Conservation (phyloP, 2,113 vertebrate species). For the Perognathus longimembris region DNA sequence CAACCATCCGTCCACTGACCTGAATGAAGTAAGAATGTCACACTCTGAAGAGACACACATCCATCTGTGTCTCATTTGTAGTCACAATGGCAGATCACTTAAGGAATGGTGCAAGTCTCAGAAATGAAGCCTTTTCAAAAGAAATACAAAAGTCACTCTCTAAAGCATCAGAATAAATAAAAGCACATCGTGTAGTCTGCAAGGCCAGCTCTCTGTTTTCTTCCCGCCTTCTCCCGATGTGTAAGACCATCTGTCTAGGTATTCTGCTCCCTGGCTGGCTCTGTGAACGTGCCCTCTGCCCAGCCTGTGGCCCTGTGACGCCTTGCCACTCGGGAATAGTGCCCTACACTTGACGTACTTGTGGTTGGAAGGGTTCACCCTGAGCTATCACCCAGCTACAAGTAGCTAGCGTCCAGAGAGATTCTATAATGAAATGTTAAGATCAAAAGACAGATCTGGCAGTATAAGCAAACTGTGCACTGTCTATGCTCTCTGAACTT, state of each 20-base stretch:
- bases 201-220: background rate
- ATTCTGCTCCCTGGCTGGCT: background rate
- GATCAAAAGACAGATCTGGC: background rate
- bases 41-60: background rate
- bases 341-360: background rate
- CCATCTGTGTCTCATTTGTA: conserved; percentile 41
- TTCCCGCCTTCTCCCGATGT: background rate
- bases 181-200: background rate
- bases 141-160: background rate
- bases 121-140: conserved; percentile 52
- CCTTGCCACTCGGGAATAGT: background rate
- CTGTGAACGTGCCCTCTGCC: background rate
- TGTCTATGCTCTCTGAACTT: background rate
- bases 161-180: background rate
- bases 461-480: background rate
- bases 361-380: background rate
- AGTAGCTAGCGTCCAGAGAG: background rate
- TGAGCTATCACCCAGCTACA: background rate
- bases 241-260: background rate
- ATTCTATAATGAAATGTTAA: background rate
- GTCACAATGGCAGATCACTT: conserved; percentile 4
- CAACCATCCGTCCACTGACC: background rate
- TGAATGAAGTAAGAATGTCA: conserved; percentile 39
- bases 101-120: conserved; percentile 21
- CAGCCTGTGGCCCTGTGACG: background rate